Base-by-base conservation (phyloP, 2,797 vertebrate genomes). In the Brachyrhaphis roseni region DNA sequence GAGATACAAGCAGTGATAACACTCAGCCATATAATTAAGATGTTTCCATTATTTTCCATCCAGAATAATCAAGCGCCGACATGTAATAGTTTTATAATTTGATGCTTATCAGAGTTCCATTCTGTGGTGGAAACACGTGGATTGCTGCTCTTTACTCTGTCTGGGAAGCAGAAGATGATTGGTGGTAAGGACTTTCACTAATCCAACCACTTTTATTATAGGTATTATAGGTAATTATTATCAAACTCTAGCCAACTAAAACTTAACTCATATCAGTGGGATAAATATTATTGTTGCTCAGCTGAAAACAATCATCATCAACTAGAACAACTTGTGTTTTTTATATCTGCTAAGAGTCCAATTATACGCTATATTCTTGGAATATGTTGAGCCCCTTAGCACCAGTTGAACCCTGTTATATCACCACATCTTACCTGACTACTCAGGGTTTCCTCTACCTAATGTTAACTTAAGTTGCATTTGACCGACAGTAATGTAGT, bases 161-260 rank as follows among this genome's bases (percentile, higher is more conserved):
- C 87, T 86, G 83, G 78, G 85, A 84, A 81, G 71, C 66, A 45
- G 77, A 77, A 78, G 59, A 88, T 87, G 84, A 86, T 87, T 87
- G 84, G 86, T 87, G 87, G 80, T 70, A 70, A 39, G 72, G 53
- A 82, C 34, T 10, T 53, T 75, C 28, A 78, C 76, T 36, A 83
- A 84, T 87, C 78, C 84, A 74, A 82, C 47, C 81, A 26, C 10
- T 68, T 36, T 36, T 23, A 23, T 68, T 18, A 70, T 43, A 43
- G 23, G 39, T 23, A 10, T 41, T 18, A 70, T n/a, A 68, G 23
- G 39, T 70, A 41, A 10, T 68, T 41, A 13, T 70, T 26, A 70
- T 13, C 53, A 45, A 31, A n/a, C 20, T n/a, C 18, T 26, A 55
- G 8, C 53, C 3, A 10, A 26, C 4, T 55, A 55, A 55, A 55